Conservation (phyloP, 2,888 invertebrate genomes). For the Sabatieria punctata region DNA sequence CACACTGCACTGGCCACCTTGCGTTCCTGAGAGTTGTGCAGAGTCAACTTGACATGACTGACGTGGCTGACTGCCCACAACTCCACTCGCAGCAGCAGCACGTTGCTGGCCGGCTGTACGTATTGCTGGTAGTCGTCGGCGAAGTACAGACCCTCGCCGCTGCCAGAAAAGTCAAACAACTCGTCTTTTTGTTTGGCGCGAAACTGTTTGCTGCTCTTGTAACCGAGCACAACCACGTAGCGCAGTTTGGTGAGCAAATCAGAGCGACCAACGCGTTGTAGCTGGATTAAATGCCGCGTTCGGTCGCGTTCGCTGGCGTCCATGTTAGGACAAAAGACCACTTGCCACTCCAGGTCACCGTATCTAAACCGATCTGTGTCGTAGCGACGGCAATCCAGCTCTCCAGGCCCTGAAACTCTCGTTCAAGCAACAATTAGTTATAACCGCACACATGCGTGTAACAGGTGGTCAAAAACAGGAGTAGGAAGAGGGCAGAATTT, state of each 20-base stretch:
- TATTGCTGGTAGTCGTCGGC: slow-evolving; percentile 3
- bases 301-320: not conserved
- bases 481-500: too few species aligned
- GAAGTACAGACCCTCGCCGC: slow-evolving; percentile 15
- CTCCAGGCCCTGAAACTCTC: too few species aligned
- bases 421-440: too few species aligned
- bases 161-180: slow-evolving; percentile 11
- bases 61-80: not conserved
- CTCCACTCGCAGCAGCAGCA: slow-evolving; percentile 18
- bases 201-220: not conserved
- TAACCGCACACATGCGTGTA: too few species aligned
- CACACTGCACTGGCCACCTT: too few species aligned
- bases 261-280: not conserved
- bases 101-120: slow-evolving; percentile 6
- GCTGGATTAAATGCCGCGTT: not conserved
- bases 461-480: too few species aligned
- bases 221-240: not conserved
- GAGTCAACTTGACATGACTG: not conserved
- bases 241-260: not conserved
- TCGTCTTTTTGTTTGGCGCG: slow-evolving; percentile 10
- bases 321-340: not conserved
- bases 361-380: not conserved
- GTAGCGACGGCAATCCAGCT: not conserved
- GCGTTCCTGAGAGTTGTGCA: not conserved
- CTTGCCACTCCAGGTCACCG: not conserved